These are phyloP conservation scores for Ptychodera flava DNA, from an alignment of 35 echinoderm and acorn worm genomes.

Conservation along the genomic window DNA sequence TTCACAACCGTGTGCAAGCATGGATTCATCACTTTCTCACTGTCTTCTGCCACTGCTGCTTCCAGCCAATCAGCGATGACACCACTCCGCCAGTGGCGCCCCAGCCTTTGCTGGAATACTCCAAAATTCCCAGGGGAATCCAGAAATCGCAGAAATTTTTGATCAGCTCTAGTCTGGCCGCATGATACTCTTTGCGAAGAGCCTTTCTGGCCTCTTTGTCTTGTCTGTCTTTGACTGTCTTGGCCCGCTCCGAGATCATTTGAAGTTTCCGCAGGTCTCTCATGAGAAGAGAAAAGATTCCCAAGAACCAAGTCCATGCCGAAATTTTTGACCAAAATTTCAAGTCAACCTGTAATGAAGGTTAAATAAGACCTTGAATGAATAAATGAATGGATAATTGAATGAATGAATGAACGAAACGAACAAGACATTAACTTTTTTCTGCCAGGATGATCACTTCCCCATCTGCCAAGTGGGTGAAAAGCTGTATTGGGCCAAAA, in stretches of 20 bases:
- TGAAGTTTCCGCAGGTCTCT: slow-evolving; percentile 68
- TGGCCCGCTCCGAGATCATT: slow-evolving; percentile 24
- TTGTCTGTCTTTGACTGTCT: slow-evolving; percentile 46
- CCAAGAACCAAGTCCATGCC: slow-evolving; percentile 65
- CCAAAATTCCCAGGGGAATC: slow-evolving; percentile 59
- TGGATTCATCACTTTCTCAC: background rate
- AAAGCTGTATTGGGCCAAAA: background rate
- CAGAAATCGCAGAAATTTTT: slow-evolving; percentile 54
- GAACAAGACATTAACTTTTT: background rate
- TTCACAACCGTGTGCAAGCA: too few relatives aligned
- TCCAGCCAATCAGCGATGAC: slow-evolving; percentile 45
- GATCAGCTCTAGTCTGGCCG: slow-evolving; percentile 44
- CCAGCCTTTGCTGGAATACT: slow-evolving; percentile 63
- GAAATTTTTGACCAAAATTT: slow-evolving; percentile 49
- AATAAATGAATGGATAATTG: background rate
- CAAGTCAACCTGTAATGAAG: slow-evolving; percentile 45
- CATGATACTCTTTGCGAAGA: slow-evolving; percentile 25
- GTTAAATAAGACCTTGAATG: background rate
- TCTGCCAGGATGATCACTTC: background rate
- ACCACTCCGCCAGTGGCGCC: slow-evolving; percentile 64
- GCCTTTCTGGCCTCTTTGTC: slow-evolving; percentile 14
- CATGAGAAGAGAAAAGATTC: slow-evolving; percentile 39
- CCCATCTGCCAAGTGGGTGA: background rate
- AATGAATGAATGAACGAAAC: background rate
- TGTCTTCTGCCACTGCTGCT: slow-evolving; percentile 59